phyloP scores from a whole-genome alignment of 1,140 invertebrate genomes.

The Drosophila guanche region DNA sequence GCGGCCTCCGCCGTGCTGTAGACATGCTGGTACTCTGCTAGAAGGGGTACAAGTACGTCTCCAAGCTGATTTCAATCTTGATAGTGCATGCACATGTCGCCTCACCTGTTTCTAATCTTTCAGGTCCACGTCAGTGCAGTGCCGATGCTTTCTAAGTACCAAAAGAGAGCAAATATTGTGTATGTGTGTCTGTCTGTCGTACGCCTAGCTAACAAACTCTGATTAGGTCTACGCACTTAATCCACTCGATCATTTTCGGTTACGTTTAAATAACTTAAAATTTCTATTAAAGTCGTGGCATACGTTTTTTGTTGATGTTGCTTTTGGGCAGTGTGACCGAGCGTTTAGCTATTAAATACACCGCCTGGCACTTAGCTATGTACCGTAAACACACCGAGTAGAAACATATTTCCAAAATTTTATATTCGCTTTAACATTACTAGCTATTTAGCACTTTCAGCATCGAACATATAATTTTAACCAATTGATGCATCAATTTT shows the following conservation, averaged over 20 bases:
- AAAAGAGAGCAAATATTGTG: not conserved
- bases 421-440: too few relatives aligned
- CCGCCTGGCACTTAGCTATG: too few relatives aligned
- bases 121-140: slow-evolving; percentile 42
- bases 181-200: too few relatives aligned
- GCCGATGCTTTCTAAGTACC: not conserved
- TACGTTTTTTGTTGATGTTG: slow-evolving; percentile 48
- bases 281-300: slow-evolving; percentile 28
- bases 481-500: too few relatives aligned
- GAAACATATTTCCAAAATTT: too few relatives aligned
- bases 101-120: slow-evolving; percentile 37
- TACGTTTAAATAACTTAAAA: not conserved
- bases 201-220: too few relatives aligned
- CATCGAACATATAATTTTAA: too few relatives aligned
- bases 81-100: not conserved
- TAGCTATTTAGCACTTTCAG: too few relatives aligned
- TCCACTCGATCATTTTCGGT: slow-evolving; percentile 6
- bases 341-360: too few relatives aligned
- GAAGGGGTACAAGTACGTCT: not conserved
- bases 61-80: not conserved
- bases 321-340: not conserved
- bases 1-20: slow-evolving; percentile 22
- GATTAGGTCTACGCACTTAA: not conserved
- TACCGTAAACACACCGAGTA: too few relatives aligned
- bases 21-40: slow-evolving; percentile 19